A percentile compares a stretch with the other conserved stretches of the same genome.
phyloP scores from a whole-genome alignment of 2,888 invertebrate species.

The Chelonus formosanus region DNA sequence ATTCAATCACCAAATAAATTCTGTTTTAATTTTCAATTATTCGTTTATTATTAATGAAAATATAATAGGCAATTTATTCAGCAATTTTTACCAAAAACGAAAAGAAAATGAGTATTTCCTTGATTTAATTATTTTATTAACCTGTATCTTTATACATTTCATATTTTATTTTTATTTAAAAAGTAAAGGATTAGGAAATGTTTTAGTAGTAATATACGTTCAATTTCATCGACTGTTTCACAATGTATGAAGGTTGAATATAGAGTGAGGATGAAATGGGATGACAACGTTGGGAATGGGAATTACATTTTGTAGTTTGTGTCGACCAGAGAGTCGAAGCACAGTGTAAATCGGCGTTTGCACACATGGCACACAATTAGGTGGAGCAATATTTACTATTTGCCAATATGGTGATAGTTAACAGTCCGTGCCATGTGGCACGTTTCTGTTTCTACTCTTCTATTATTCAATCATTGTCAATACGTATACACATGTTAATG shows the following conservation, averaged over 20 bases:
- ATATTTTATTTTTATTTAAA: too few relatives aligned
- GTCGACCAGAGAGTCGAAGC: background rate
- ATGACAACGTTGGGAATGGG: slow-evolving; percentile 8
- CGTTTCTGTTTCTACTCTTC: slow-evolving; percentile 16
- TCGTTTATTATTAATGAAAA: too few relatives aligned
- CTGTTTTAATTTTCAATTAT: too few relatives aligned
- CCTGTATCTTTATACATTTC: too few relatives aligned
- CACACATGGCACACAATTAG: slow-evolving; percentile 40
- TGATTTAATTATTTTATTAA: too few relatives aligned
- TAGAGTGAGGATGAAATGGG: background rate
- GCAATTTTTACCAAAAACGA: too few relatives aligned
- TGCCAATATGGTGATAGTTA: slow-evolving; percentile 44
- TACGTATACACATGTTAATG: slow-evolving; percentile 2
- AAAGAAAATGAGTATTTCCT: too few relatives aligned
- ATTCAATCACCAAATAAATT: too few relatives aligned
- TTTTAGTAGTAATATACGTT: too few relatives aligned
- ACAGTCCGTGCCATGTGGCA: slow-evolving; percentile 32
- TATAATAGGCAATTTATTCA: too few relatives aligned
- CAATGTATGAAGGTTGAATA: slow-evolving; percentile 2
- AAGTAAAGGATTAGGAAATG: too few relatives aligned
- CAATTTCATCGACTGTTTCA: background rate
- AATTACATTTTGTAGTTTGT: slow-evolving; percentile 17
- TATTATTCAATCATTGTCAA: slow-evolving; percentile 6
- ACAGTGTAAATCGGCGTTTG: slow-evolving; percentile 37
- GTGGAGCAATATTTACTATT: slow-evolving; percentile 46